phyloP scores from a whole-genome alignment of 2,113 vertebrate genomes.

The Hypocryptadius cinnamomeus region DNA sequence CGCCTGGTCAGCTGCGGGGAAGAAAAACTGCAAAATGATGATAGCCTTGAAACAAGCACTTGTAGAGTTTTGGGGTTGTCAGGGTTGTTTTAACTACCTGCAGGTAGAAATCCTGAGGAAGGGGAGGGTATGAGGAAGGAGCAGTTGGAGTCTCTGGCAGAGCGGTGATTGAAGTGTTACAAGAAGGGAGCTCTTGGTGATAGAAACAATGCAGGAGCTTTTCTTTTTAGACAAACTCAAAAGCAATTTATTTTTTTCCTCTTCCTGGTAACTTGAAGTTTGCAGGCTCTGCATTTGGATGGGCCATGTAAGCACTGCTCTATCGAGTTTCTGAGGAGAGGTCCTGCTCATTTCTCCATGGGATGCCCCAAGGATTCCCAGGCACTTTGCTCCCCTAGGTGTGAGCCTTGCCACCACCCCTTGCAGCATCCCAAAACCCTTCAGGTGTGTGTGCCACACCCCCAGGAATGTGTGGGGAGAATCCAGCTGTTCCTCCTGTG shows the following conservation, averaged over 20 bases:
- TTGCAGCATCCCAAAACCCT: neutral
- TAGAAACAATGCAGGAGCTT: neutral
- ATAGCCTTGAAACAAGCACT: slow-evolving; percentile 5
- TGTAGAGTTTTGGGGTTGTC: neutral
- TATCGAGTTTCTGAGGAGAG: neutral
- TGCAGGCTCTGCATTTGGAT: neutral
- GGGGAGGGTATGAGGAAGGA: neutral
- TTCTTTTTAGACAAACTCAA: neutral
- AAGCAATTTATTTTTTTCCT: neutral
- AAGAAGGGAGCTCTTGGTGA: neutral
- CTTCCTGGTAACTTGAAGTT: neutral
- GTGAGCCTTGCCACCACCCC: neutral
- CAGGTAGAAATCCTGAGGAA: neutral
- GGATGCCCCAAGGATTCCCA: neutral
- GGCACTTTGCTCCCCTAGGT: neutral
- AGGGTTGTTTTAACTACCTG: neutral
- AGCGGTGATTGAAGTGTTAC: neutral
- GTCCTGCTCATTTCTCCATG: neutral
- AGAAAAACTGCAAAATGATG: slow-evolving; percentile 35
- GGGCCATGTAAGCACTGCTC: neutral
- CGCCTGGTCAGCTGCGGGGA: neutral
- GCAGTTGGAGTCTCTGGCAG: neutral
- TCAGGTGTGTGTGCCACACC: no score
- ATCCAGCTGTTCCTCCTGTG: neutral
- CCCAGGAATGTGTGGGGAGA: neutral